Evolutionary conservation across 2,888 invertebrate genomes (phyloP).

Genomic region (Meteorus colon): DNA sequence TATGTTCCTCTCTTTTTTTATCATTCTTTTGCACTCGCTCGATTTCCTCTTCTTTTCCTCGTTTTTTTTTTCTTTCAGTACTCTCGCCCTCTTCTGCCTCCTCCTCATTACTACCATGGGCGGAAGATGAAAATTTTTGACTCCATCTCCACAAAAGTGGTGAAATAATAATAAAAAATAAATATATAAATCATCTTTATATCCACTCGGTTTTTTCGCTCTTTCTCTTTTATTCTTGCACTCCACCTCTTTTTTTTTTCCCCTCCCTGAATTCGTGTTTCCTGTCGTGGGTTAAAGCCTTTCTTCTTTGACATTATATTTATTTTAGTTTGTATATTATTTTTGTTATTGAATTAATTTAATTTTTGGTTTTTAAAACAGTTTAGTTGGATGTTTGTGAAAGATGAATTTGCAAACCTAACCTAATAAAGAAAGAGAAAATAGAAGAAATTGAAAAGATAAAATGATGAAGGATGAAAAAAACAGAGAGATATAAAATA

Average conservation of each 20-base stretch:
- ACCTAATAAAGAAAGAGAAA: background rate
- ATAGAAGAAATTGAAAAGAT: background rate
- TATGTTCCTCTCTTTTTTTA: conserved; percentile 30
- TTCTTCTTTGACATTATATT: background rate
- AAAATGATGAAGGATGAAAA: background rate
- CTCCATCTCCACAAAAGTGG: background rate
- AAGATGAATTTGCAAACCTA: background rate
- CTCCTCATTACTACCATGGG: conserved; percentile 14
- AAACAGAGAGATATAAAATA: background rate
- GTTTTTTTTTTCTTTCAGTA: conserved; percentile 30
- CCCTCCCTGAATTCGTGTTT: conserved; percentile 14
- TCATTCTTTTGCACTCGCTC: conserved; percentile 38
- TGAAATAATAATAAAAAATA: background rate
- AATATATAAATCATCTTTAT: background rate
- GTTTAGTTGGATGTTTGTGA: background rate
- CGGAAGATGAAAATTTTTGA: conserved; percentile 32
- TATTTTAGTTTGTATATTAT: background rate
- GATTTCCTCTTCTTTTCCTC: conserved; percentile 18
- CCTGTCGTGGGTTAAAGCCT: conserved; percentile 11
- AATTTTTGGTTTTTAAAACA: background rate
- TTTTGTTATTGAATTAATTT: background rate
- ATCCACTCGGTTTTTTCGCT: background rate
- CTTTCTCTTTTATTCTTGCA: background rate
- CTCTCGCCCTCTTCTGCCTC: background rate
- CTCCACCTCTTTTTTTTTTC: background rate